Base-by-base conservation (phyloP, 1,140 invertebrate species). In the Chrysomallon squamiferum region DNA sequence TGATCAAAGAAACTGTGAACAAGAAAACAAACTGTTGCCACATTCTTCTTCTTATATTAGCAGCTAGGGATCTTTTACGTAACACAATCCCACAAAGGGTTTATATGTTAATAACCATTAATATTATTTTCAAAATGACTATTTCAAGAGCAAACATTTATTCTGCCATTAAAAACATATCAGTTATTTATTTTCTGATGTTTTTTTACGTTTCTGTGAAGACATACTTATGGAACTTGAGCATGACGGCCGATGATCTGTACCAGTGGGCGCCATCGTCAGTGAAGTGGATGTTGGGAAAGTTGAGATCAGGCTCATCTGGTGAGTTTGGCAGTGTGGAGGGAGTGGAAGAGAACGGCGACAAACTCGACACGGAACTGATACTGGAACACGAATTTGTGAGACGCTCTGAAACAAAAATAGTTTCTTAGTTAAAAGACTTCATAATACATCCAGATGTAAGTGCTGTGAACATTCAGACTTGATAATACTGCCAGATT, bases 191-290 rank as follows among this genome's bases (percentile, higher is more conserved):
- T n/a, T n/a, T n/a, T n/a, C n/a, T n/a, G n/a, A n/a, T n/a, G n/a
- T n/a, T n/a, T n/a, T n/a, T n/a, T n/a, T n/a, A n/a, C n/a, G n/a
- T n/a, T n/a, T n/a, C n/a, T n/a, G n/a, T n/a, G n/a, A n/a, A n/a
- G n/a, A 38, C 35, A 72, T 81, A 89, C 87, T 84, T 88, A 76
- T 92, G 91, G 79, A 89, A 91, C 50, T 87, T 88, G 54, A 92
- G 85, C 56, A 92, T 84, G 29, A 90, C 87, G 45, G 89, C 90
- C 79, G 90, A 92, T 69, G 90, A 91, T 77, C 88, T 87, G 20
- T 89, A 89, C 88, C 90, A 91, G 80, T 89, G 89, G 52, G 90
- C 89, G 11, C 82, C 81, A 62, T 81, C 84, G 73, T 86, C 85
- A 65, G 69, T 58, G 68, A 79, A 71, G 41, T 69, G 72, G 41